phyloP scores from a whole-genome alignment of 2,113 vertebrate genomes.

The Pycnonotus jocosus region DNA sequence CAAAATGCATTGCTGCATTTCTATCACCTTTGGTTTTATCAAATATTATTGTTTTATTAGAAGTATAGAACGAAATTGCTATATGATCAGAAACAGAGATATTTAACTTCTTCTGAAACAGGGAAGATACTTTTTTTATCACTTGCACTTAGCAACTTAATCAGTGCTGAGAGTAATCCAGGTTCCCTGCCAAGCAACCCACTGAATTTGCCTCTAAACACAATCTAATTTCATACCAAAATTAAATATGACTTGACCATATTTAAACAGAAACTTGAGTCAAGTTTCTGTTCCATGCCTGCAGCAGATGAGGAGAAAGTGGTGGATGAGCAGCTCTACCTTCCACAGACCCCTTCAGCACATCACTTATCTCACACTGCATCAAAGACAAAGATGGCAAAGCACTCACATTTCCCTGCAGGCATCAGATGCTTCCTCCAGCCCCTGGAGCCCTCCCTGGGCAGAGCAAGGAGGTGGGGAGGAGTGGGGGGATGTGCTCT shows the following conservation, averaged over 20 bases:
- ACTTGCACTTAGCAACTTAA: not conserved
- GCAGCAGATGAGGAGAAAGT: not conserved
- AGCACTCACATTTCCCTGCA: not conserved
- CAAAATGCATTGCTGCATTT: not conserved
- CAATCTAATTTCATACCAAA: not conserved
- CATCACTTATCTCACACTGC: not conserved
- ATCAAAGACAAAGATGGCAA: not conserved
- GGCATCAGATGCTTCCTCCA: not conserved
- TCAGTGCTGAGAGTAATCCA: not conserved
- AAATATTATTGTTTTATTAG: not conserved
- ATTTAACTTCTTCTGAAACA: not conserved
- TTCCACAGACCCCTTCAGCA: not conserved
- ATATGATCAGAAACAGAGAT: not conserved
- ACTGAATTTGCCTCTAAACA: not conserved
- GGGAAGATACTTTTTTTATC: not conserved
- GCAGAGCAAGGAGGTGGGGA: not conserved
- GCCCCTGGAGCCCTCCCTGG: not conserved
- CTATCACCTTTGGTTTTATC: not conserved
- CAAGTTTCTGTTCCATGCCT: not conserved
- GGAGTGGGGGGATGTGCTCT: not conserved
- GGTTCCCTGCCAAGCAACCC: not conserved
- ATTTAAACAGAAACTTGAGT: not conserved
- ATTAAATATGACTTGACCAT: not conserved
- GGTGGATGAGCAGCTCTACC: not conserved
- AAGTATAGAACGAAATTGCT: not conserved